phyloP scores from a whole-genome alignment of 2,888 invertebrate species.

The Campoplex capitator region DNA sequence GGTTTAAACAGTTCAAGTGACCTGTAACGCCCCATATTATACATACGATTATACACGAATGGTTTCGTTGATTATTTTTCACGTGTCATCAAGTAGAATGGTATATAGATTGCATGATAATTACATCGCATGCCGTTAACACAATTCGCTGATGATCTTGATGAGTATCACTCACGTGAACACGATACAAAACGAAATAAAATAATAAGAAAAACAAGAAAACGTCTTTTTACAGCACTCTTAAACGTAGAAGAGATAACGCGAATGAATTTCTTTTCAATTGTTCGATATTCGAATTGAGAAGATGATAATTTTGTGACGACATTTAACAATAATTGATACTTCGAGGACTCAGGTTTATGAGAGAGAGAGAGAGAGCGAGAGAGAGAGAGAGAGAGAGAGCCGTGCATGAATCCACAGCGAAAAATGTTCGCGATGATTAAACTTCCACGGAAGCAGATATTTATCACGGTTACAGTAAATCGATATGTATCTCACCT shows the following conservation, averaged over 20 bases:
- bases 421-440: conserved; percentile 43
- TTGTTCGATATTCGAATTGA: not conserved
- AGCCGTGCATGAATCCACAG: conserved; percentile 64
- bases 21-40: conserved; percentile 1
- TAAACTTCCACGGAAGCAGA: not conserved
- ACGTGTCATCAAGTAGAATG: conserved; percentile 23
- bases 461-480: conserved; percentile 20
- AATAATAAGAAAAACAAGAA: not conserved
- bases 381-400: not conserved
- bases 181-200: conserved; percentile 17
- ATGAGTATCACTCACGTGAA: conserved; percentile 47
- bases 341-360: conserved; percentile 34
- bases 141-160: conserved; percentile 44
- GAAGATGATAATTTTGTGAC: not conserved
- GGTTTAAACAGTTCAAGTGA: not conserved
- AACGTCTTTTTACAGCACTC: conserved; percentile 3
- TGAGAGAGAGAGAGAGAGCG: not conserved
- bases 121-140: conserved; percentile 44
- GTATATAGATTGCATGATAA: conserved; percentile 32
- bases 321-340: not conserved
- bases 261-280: not conserved
- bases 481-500: conserved; percentile 86
- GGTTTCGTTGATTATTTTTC: conserved; percentile 20
- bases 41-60: not conserved
- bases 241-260: not conserved